These are phyloP conservation scores for Caenorhabditis tropicalis DNA, from an alignment of 1,140 invertebrate genomes.

Conservation along the genomic window DNA sequence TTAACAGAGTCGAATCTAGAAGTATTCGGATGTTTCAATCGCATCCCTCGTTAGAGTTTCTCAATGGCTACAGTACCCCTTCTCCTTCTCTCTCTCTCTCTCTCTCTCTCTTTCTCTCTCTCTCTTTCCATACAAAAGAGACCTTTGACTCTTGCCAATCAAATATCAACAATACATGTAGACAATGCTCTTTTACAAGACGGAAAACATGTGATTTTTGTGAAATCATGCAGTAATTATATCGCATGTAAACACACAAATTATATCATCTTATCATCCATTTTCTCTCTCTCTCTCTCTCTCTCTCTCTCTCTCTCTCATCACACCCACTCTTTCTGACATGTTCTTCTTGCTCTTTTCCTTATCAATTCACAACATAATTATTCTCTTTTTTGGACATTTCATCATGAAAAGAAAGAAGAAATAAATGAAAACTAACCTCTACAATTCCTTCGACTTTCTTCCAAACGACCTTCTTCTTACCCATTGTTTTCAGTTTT, in stretches of 20 bases:
- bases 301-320: too few relatives aligned
- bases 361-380: background rate
- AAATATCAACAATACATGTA: background rate
- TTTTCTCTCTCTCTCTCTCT: too few relatives aligned
- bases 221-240: constrained; percentile 5
- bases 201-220: background rate
- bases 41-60: too few relatives aligned
- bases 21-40: too few relatives aligned
- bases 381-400: background rate
- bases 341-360: background rate
- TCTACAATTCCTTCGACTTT: constrained; percentile 32
- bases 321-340: constrained; percentile 1
- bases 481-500: background rate
- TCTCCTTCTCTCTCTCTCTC: too few relatives aligned
- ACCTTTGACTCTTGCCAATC: too few relatives aligned
- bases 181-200: background rate
- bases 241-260: background rate
- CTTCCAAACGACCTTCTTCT: constrained; percentile 36
- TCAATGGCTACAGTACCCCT: too few relatives aligned
- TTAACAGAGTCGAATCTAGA: too few relatives aligned
- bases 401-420: background rate
- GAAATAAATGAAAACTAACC: background rate
- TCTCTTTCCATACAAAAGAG: too few relatives aligned
- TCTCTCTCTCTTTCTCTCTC: too few relatives aligned
- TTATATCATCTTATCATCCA: background rate